Conservation (phyloP, 1,140 invertebrate species). For the Neodiprion virginianus region DNA sequence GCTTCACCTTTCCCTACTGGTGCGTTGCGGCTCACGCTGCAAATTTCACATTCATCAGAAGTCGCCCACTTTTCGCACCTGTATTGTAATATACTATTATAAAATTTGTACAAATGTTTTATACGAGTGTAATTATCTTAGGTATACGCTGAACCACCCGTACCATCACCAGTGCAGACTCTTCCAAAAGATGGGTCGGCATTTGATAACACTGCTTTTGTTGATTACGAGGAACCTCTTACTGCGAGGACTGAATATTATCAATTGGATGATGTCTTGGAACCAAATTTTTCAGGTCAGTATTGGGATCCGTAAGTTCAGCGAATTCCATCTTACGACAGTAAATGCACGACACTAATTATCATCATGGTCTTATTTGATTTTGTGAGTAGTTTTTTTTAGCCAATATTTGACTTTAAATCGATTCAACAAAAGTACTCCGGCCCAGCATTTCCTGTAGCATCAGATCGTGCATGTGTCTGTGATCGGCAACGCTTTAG, state of each 20-base stretch:
- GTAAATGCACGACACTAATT: not conserved
- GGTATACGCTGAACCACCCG: slow-evolving; percentile 54
- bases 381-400: too few relatives aligned
- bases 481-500: too few relatives aligned
- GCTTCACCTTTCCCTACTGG: too few relatives aligned
- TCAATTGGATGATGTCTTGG: slow-evolving; percentile 66
- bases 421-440: not conserved
- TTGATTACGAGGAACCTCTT: slow-evolving; percentile 76
- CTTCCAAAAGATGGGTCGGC: slow-evolving; percentile 57
- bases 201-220: slow-evolving; percentile 75
- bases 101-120: not conserved
- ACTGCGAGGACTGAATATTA: slow-evolving; percentile 77
- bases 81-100: too few relatives aligned
- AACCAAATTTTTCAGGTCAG: slow-evolving; percentile 35
- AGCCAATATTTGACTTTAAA: not conserved
- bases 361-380: too few relatives aligned
- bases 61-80: too few relatives aligned
- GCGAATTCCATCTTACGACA: not conserved
- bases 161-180: slow-evolving; percentile 38
- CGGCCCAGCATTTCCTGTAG: not conserved
- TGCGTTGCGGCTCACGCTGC: too few relatives aligned
- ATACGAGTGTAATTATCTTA: slow-evolving; percentile 22
- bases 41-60: too few relatives aligned
- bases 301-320: slow-evolving; percentile 18
- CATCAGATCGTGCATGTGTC: slow-evolving; percentile 7